Conservation (phyloP, 2,888 invertebrate genomes). For the Azorinus chamasolen region DNA sequence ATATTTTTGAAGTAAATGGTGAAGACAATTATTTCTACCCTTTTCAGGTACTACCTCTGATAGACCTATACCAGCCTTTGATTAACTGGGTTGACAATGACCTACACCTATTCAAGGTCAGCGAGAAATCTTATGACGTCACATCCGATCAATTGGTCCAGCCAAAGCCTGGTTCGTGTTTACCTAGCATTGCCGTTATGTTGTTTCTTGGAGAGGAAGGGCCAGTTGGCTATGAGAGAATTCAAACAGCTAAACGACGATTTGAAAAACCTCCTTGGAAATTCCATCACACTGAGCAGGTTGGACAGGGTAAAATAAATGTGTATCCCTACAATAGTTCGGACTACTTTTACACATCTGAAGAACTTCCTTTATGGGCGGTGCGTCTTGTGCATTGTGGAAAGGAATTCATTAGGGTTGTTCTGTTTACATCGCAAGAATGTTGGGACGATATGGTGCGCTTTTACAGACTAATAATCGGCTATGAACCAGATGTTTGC, state of each 20-base stretch:
- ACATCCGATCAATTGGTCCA: slow-evolving; percentile 46
- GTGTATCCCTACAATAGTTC: slow-evolving; percentile 77
- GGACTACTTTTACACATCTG: slow-evolving; percentile 80
- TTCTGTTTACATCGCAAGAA: slow-evolving; percentile 76
- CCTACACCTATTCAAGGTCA: slow-evolving; percentile 71
- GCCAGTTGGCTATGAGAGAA: slow-evolving; percentile 69
- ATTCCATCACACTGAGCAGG: slow-evolving; percentile 81
- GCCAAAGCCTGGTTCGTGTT: slow-evolving; percentile 48
- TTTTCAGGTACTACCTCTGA: slow-evolving; percentile 65
- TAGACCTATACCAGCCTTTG: slow-evolving; percentile 76
- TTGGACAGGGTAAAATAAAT: slow-evolving; percentile 72
- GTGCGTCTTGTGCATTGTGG: slow-evolving; percentile 83
- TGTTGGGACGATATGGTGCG: slow-evolving; percentile 81
- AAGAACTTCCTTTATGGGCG: slow-evolving; percentile 82
- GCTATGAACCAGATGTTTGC: slow-evolving; percentile 74
- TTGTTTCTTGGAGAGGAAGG: slow-evolving; percentile 78
- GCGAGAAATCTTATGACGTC: slow-evolving; percentile 52
- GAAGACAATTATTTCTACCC: too few species aligned
- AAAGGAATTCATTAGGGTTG: slow-evolving; percentile 79
- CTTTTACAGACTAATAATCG: slow-evolving; percentile 79
- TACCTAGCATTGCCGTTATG: slow-evolving; percentile 76
- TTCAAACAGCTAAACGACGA: slow-evolving; percentile 70
- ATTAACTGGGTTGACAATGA: slow-evolving; percentile 77
- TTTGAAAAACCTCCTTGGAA: slow-evolving; percentile 80
- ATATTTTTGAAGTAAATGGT: too few species aligned